These are phyloP conservation scores for Echeneis naucrates DNA, from an alignment of 2,797 vertebrate species.

Conservation along the genomic window DNA sequence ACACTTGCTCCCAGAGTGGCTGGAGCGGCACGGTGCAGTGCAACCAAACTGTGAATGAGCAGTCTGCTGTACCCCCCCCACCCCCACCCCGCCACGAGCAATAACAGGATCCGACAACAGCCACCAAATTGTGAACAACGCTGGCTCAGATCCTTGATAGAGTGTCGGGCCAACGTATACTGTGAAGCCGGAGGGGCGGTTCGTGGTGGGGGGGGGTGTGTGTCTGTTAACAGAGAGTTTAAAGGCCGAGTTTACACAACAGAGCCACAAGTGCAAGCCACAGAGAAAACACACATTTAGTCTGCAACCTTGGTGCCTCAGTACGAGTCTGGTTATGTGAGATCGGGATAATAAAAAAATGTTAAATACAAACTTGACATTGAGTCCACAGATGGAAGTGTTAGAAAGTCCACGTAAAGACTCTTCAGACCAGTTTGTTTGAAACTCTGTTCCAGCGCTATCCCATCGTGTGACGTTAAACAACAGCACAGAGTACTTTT, in stretches of 20 bases:
- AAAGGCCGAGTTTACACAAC: slow-evolving; percentile 35
- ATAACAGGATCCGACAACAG: slow-evolving; percentile 50
- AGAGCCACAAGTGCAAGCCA: slow-evolving; percentile 21
- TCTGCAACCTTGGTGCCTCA: not conserved
- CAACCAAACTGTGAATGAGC: slow-evolving; percentile 73
- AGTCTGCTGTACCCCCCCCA: too few relatives aligned
- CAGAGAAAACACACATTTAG: not conserved
- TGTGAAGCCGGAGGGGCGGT: slow-evolving; percentile 27
- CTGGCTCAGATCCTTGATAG: slow-evolving; percentile 42
- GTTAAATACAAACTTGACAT: too few relatives aligned
- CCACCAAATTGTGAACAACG: slow-evolving; percentile 44
- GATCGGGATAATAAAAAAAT: not conserved
- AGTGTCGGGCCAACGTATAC: slow-evolving; percentile 44
- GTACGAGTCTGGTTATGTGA: not conserved
- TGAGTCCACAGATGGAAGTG: too few relatives aligned
- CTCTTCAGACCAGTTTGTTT: too few relatives aligned
- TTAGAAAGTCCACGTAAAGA: too few relatives aligned
- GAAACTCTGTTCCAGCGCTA: too few relatives aligned
- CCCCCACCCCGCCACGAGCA: slow-evolving; percentile 25
- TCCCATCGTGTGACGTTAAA: not conserved
- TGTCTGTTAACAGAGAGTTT: slow-evolving; percentile 13
- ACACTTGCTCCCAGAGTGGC: slow-evolving; percentile 69
- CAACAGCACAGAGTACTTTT: not conserved
- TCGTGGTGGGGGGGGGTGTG: slow-evolving; percentile 1
- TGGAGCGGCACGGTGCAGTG: slow-evolving; percentile 62